These are phyloP conservation scores for Enteromius mattozi DNA, from an alignment of 2,797 vertebrate genomes.

Conservation along the genomic window DNA sequence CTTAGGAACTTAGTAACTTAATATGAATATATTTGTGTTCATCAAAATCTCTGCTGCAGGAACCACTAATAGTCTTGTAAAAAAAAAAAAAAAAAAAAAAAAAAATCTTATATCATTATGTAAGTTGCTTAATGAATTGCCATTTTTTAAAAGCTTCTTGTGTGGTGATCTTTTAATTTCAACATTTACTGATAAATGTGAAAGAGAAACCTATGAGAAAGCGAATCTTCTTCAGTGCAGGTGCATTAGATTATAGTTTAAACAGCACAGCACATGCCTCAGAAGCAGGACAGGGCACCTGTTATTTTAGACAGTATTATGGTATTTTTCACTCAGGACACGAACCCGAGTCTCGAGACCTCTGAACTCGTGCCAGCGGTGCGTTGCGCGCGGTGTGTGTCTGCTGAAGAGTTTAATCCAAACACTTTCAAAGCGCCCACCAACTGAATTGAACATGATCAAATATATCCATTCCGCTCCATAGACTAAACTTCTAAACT, in stretches of 20 bases:
- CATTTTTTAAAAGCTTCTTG: background rate
- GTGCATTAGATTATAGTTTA: background rate
- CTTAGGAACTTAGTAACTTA: background rate
- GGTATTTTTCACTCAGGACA: background rate
- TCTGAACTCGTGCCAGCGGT: slow-evolving; percentile 17
- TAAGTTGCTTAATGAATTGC: no score
- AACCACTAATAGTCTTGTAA: background rate
- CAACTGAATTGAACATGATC: no score
- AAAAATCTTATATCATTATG: background rate
- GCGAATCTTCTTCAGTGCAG: background rate
- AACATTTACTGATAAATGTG: background rate
- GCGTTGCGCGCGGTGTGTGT: background rate
- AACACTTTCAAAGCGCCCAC: slow-evolving; percentile 6
- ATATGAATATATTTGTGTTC: background rate
- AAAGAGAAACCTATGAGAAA: background rate
- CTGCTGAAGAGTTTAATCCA: slow-evolving; percentile 11
- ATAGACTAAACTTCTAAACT: background rate
- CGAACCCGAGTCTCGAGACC: background rate
- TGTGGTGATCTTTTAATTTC: background rate
- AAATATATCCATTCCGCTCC: background rate
- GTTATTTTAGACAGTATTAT: slow-evolving; percentile 10
- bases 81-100: background rate
- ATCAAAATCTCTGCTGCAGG: background rate
- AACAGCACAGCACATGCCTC: background rate
- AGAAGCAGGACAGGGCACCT: background rate